Base-by-base conservation (phyloP, 2,113 vertebrate species). In the Oreotragus oreotragus region DNA sequence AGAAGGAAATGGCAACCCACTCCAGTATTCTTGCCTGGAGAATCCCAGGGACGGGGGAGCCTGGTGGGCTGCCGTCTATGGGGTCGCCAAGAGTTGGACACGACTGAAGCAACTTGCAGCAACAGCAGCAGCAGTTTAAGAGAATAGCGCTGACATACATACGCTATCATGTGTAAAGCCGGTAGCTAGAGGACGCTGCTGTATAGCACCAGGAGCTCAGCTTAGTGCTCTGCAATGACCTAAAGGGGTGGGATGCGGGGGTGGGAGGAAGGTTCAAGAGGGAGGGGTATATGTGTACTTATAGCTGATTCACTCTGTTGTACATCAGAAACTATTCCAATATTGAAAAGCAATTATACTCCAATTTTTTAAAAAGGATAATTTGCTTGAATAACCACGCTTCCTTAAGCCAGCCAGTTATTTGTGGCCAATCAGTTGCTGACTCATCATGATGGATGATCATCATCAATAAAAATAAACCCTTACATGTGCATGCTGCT, bases 211-310 rank as follows among this genome's bases (percentile, higher is more conserved):
- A 11, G 70, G 36, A 13, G 21, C 36, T 13, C 70, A 25, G 3
- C 36, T 43, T 14, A 6, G 36, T 73, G 36, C 21, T 73, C 23
- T 73, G 36, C 23, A 2, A 14, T 43, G 70, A 73, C 23, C 70
- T 25, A 23, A 43, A 73, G 36, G 5, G 21, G 3, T 7, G 1
- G 66, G 66, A 6, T 23, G 64, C 0, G 2, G n/a, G 9, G 5
- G 15, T 43, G 12, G 70, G 70, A 14, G 70, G 70, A 23, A 73
- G 2, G 6, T 14, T 43, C 36, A 43, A 43, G 70, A 73, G 21
- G 36, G 70, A 43, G 11, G 21, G 70, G 3, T 39, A 73, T 73
- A 73, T 73, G 21, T 73, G 12, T 39, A 39, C 36, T 10, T 25
- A 25, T 25, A 73, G 36, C 70, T 73, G 70, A 73, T 43, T 43